phyloP scores from a whole-genome alignment of 2,888 invertebrate genomes.

The Aproaerema taeniolella region DNA sequence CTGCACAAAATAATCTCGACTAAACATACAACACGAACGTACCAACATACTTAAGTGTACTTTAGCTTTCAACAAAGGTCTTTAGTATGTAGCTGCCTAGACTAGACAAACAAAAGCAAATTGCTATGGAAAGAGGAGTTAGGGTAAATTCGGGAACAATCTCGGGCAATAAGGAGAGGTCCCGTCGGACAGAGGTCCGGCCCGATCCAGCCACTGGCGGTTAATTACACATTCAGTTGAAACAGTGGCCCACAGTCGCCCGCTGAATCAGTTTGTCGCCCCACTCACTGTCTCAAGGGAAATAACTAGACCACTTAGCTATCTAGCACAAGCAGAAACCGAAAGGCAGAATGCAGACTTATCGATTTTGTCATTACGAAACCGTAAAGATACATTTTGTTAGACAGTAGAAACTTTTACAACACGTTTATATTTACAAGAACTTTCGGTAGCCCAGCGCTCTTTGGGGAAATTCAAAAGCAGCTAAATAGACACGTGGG shows the following conservation, averaged over 20 bases:
- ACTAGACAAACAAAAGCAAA: conserved; percentile 1
- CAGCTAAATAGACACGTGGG: conserved; percentile 43
- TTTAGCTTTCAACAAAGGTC: no score
- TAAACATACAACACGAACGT: no score
- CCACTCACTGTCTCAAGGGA: conserved; percentile 35
- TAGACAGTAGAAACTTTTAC: conserved; percentile 45
- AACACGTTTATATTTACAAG: conserved; percentile 35
- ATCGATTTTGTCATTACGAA: conserved; percentile 9
- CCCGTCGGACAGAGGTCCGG: conserved; percentile 16
- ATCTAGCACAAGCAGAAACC: no score
- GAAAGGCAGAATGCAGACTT: no score
- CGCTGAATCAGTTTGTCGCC: conserved; percentile 31
- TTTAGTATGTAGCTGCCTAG: no score
- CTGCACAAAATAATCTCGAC: neutral
- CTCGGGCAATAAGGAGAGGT: conserved; percentile 8
- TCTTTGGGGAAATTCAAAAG: conserved; percentile 45
- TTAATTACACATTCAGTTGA: conserved; percentile 41
- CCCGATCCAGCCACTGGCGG: conserved; percentile 24
- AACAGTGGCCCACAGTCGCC: conserved; percentile 25
- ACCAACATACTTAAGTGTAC: no score
- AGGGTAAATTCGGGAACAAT: conserved; percentile 6
- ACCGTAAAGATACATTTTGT: conserved; percentile 25
- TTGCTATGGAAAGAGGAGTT: conserved; percentile 2
- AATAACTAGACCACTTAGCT: conserved; percentile 40
- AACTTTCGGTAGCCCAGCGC: conserved; percentile 32